phyloP scores from a whole-genome alignment of 2,113 vertebrate species.

The Cynocephalus volans region DNA sequence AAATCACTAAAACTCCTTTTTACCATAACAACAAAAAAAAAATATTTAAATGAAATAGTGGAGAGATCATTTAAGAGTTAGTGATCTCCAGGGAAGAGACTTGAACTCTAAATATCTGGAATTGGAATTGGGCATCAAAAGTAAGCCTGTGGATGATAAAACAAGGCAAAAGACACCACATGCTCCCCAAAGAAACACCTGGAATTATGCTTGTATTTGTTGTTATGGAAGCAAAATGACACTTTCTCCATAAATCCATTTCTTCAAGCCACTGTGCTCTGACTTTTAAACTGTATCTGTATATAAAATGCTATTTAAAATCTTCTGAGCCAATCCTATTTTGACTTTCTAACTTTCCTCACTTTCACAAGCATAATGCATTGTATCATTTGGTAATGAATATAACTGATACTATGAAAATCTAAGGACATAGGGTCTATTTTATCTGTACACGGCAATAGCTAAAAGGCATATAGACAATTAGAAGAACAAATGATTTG shows the following conservation, averaged over 20 bases:
- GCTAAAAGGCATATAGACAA: constrained; percentile 44
- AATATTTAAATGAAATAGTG: neutral
- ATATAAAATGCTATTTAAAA: constrained; percentile 21
- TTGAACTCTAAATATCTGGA: neutral
- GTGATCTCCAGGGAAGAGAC: neutral
- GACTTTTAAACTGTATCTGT: constrained; percentile 5
- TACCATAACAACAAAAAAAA: neutral
- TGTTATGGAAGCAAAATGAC: constrained; percentile 46
- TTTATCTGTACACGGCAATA: constrained; percentile 52
- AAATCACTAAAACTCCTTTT: constrained; percentile 35
- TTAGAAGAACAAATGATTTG: neutral
- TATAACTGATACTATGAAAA: constrained; percentile 9
- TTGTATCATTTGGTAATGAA: neutral
- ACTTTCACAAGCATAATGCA: neutral
- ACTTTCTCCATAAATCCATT: neutral
- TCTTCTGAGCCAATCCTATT: neutral
- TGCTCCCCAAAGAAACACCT: neutral
- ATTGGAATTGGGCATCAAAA: neutral
- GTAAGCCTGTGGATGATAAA: neutral
- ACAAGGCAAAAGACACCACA: neutral
- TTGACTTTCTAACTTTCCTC: constrained; percentile 43
- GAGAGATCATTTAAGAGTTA: neutral
- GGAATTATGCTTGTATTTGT: neutral
- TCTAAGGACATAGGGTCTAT: neutral
- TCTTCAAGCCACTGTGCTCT: neutral